phyloP scores from a whole-genome alignment of 2,888 invertebrate species.

The Trichacis sp. region DNA sequence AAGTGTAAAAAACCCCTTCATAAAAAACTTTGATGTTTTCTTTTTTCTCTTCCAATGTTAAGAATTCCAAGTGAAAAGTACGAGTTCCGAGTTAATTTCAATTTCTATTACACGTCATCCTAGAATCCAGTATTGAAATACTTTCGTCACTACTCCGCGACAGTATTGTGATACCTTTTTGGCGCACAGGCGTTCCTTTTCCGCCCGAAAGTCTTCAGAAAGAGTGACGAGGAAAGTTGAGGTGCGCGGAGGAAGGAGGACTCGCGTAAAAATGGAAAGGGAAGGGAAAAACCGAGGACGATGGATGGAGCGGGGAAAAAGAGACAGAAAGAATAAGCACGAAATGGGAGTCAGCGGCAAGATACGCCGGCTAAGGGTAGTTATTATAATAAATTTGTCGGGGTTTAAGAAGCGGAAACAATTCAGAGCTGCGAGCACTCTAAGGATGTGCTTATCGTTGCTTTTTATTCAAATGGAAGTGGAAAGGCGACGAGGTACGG shows the following conservation, averaged over 20 bases:
- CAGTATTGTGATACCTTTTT: neutral
- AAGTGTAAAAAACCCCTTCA: too few species aligned
- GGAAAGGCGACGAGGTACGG: conserved; percentile 58
- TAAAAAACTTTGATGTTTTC: too few species aligned
- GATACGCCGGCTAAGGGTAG: conserved; percentile 63
- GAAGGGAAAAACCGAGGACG: conserved; percentile 29
- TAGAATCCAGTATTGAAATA: too few species aligned
- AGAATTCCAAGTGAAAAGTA: too few species aligned
- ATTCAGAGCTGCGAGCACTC: conserved; percentile 66
- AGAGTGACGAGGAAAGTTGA: conserved; percentile 6
- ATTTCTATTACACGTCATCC: too few species aligned
- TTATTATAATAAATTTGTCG: conserved; percentile 69
- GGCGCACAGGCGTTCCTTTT: neutral
- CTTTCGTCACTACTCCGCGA: too few species aligned
- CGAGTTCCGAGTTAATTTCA: too few species aligned
- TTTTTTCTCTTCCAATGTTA: too few species aligned
- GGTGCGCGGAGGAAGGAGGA: conserved; percentile 19
- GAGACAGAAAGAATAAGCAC: conserved; percentile 42
- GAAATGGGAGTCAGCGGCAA: conserved; percentile 51
- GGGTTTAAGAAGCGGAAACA: conserved; percentile 69
- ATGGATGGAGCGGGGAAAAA: conserved; percentile 37
- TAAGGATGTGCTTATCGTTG: conserved; percentile 68
- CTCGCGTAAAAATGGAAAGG: conserved; percentile 11
- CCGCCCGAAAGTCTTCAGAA: neutral
- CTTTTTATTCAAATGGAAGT: conserved; percentile 67